Evolutionary conservation across 2,797 vertebrate species (phyloP), one percentile per base, ranked within the genome.

Genomic region (Halcyon smyrnensis): DNA sequence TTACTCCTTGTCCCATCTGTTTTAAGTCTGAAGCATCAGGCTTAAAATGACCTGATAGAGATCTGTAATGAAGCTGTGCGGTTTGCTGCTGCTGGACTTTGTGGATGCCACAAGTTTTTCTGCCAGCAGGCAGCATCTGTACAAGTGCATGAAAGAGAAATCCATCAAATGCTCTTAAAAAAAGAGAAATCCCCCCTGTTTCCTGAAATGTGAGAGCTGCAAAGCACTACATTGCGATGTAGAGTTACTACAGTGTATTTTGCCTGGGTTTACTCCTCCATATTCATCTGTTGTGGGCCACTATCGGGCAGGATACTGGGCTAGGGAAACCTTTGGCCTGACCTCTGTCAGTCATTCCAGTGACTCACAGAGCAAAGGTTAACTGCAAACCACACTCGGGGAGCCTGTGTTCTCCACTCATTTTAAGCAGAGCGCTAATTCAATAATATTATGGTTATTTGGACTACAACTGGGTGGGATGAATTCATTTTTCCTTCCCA

Each of bases 321-420:
- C 64, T 57, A 50, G 39, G 56, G 43, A 68, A 89, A 89, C 95
- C 95, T 95, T 94, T 92, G 89, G 51, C 81, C 92, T 94, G 95
- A 96, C 93, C 96, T 90, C 84, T 94, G 95, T 96, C 93, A 92
- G 68, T 96, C 75, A 87, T 92, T 89, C 12, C 24, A 63, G 43
- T 91, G 90, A 77, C 87, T 96, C 37, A 34, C 1, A 0, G 81
- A 87, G 48, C 89, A 96, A 95, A 96, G 95, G 90, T 96, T 91
- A 89, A 63, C 92, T 89, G 68, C 43, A 93, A 77, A 80, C 81
- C 75, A 68, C 32, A 19, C 60, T 90, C 76, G 2, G 8, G 45
- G 78, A 89, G 48, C 32, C 20, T 80, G 75, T 4, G 3, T 64
- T 93, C 75, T 67, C 71, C 43, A 27, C 32, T 96, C 23, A 36